Evolutionary conservation across 2,113 vertebrate genomes (phyloP).

Genomic region (Oenanthe melanoleuca): DNA sequence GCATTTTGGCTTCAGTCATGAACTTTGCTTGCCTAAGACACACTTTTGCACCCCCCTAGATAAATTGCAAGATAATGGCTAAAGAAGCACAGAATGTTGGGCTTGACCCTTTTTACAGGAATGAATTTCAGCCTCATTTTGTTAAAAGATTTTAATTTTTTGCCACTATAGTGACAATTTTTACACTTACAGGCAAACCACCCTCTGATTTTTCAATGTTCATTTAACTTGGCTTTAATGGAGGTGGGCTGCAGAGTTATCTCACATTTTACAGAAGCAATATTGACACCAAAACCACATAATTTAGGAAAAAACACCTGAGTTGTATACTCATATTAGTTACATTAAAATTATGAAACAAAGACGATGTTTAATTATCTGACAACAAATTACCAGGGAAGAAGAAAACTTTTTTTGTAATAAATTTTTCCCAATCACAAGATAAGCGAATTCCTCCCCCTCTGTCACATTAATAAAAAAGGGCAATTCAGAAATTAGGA

Average conservation of each 20-base stretch:
- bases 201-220: background rate
- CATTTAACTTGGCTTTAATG: background rate
- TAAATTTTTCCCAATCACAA: background rate
- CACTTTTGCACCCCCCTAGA: background rate
- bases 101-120: constrained; percentile 28
- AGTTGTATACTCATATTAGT: background rate
- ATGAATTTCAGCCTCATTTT: constrained; percentile 40
- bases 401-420: background rate
- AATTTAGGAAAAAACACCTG: background rate
- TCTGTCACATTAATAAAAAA: background rate
- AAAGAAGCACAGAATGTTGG: background rate
- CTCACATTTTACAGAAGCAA: background rate
- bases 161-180: background rate
- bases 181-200: background rate
- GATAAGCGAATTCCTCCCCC: background rate
- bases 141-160: background rate
- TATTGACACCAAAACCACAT: background rate
- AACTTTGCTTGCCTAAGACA: background rate
- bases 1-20: background rate
- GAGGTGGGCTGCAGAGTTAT: constrained; percentile 5
- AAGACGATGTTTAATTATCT: background rate
- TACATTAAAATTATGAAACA: background rate
- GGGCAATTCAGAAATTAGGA: background rate
- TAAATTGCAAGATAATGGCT: background rate
- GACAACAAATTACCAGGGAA: background rate